Base-by-base conservation (phyloP, 1,140 invertebrate species). In the Drosophila orena region DNA sequence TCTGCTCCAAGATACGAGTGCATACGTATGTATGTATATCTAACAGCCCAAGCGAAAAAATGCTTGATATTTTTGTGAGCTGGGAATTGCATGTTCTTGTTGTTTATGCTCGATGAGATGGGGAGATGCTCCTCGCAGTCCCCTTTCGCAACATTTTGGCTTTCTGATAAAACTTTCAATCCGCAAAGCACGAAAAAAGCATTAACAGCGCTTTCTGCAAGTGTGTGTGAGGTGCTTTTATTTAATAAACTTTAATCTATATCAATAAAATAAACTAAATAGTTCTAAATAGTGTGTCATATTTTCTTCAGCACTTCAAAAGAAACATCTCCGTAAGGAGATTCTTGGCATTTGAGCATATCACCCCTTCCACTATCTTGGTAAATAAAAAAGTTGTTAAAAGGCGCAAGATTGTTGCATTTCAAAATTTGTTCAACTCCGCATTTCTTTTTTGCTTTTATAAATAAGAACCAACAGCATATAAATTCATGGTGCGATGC, bases 81-180 rank as follows among this genome's bases (percentile, higher is more conserved):
- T 27, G 20, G 46, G 34, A 15, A 40, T 69, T 53, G 11, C n/a
- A 52, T 24, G 54, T 22, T 55, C 12, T 38, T n/a, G 43, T 57
- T 53, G 15, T 37, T 43, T 53, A 37, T 70, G 38, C 11, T 47
- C 6, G 15, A 10, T 12, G 35, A n/a, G 50, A 37, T 35, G 12
- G 22, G 4, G 17, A 30, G 8, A 30, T 30, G 30, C 34, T 54
- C 22, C 38, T 44, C 17, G 20, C 14, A 10, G n/a, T 35, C 34
- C 53, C 43, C 35, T 37, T 34, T 37, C 40, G 11, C 17, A 17
- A 17, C 42, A 30, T 44, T 75, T 56, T 76, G 73, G 73, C 72
- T 76, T 75, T 86, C 50, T 79, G 75, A 76, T 86, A 79, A 86
- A 88, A 88, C 74, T 86, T 86, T 81, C 81, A 77, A 86, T 81